Evolutionary conservation across 2,888 invertebrate genomes (phyloP), one percentile per base, ranked within the genome.

Genomic region (Gerosis bhagava): DNA sequence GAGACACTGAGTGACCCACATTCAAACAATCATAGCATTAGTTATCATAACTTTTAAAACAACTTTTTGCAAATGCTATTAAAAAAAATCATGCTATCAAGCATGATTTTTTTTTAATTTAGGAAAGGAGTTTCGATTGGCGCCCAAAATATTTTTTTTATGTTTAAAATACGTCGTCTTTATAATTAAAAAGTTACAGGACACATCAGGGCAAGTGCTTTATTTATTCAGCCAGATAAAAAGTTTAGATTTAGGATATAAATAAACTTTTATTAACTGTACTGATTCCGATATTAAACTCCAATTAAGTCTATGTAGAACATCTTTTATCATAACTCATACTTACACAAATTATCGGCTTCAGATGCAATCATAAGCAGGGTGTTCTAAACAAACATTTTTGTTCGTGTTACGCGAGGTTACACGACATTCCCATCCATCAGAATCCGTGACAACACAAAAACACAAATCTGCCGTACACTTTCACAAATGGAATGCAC

Each of bases 381-480:
- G 42, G 25, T 31, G 37, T 19, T 39, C 39, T 39, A 46, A 45
- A 39, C 46, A 39, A 24, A 24, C 46, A 32, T 39, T 37, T 37
- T 45, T n/a, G 31, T 46, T 46, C 39, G 12, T 29, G 39, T 46
- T 32, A 46, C 46, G 46, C 32, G 46, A 40, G 22, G 29, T 40
- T 40, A 40, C 40, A 39, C n/a, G n/a, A n/a, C 45, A 45, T 45
- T 45, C 37, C 45, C 45, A 46, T 46, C 41, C 34, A 51, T 51
- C 52, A 62, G 60, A 77, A 81, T 80, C 77, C 77, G 65, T 70
- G 63, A 67, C 57, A 67, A 66, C 73, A 83, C 73, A 77, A 80
- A 73, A 78, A 76, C 65, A 64, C 75, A 74, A 77, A 67, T 69
- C 67, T 63, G 62, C 62, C 65, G 73, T 70, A 73, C 73, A 82